phyloP scores from a whole-genome alignment of 2,113 vertebrate genomes.

The Odocoileus hemionus region DNA sequence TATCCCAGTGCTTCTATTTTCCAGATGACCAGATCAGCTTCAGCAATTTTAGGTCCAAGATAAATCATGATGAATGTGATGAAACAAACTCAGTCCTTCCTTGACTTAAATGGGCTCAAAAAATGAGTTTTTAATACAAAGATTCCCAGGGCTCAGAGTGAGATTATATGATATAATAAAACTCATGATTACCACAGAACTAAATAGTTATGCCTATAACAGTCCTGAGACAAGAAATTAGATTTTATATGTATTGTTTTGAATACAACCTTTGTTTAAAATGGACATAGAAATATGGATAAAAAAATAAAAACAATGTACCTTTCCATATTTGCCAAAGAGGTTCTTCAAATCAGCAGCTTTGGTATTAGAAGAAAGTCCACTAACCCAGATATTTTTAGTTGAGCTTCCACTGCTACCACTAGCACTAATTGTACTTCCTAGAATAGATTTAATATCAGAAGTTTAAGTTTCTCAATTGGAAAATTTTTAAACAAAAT shows the following conservation, averaged over 20 bases:
- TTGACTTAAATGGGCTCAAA: neutral
- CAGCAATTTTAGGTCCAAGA: neutral
- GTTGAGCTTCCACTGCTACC: slow-evolving; percentile 88
- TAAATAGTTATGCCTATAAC: neutral
- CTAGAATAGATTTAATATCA: slow-evolving; percentile 80
- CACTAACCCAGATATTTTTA: slow-evolving; percentile 97
- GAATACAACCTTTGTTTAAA: neutral
- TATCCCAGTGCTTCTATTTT: neutral
- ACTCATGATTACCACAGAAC: neutral
- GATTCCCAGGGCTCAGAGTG: neutral
- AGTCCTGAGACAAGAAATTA: neutral
- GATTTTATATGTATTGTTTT: neutral
- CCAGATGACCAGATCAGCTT: neutral
- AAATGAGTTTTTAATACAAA: slow-evolving; percentile 8
- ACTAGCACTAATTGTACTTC: slow-evolving; percentile 81
- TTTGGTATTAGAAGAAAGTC: slow-evolving; percentile 97
- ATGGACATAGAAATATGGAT: neutral
- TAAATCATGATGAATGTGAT: neutral
- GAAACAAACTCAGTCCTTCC: neutral
- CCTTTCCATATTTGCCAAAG: slow-evolving; percentile 99
- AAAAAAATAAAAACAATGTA: slow-evolving; percentile 70
- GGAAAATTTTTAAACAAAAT: neutral
- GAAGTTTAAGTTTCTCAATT: neutral
- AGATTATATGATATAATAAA: neutral
- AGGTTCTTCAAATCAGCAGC: slow-evolving; percentile 98